phyloP scores from a whole-genome alignment of 2,888 invertebrate species.

The Cheilosia grossa region DNA sequence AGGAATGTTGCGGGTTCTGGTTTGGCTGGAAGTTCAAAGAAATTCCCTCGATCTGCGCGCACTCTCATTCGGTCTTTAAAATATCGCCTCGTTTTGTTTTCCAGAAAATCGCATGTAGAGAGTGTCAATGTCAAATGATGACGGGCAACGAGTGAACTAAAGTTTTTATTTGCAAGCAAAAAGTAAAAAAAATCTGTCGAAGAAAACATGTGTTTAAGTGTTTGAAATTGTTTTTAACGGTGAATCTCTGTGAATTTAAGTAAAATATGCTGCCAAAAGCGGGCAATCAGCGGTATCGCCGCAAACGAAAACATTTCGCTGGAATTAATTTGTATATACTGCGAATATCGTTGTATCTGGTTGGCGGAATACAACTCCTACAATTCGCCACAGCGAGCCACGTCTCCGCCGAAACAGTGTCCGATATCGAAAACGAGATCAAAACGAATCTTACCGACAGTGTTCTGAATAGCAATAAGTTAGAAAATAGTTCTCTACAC shows the following conservation, averaged over 20 bases:
- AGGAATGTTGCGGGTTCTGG: conserved; percentile 49
- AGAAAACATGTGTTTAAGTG: conserved; percentile 14
- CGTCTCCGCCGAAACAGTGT: conserved; percentile 20
- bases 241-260: neutral
- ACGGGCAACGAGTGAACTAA: conserved; percentile 19
- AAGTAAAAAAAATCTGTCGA: neutral
- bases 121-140: conserved; percentile 33
- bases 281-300: conserved; percentile 69
- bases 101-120: conserved; percentile 5
- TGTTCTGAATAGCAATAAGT: conserved; percentile 58
- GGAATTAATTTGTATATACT: conserved; percentile 71
- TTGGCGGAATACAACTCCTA: conserved; percentile 74
- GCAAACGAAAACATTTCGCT: conserved; percentile 74
- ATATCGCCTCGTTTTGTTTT: conserved; percentile 19
- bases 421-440: conserved; percentile 35
- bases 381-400: conserved; percentile 38
- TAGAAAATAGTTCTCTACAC: conserved; percentile 50
- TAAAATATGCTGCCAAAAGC: conserved; percentile 56
- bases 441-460: conserved; percentile 61
- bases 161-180: neutral
- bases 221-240: neutral
- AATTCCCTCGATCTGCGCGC: conserved; percentile 41
- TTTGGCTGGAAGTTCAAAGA: conserved; percentile 41
- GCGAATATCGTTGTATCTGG: conserved; percentile 73
- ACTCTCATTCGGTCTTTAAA: conserved; percentile 45